Evolutionary conservation across 1,140 invertebrate genomes (phyloP), one percentile per base, ranked within the genome.

Genomic region (Ips nitidus): DNA sequence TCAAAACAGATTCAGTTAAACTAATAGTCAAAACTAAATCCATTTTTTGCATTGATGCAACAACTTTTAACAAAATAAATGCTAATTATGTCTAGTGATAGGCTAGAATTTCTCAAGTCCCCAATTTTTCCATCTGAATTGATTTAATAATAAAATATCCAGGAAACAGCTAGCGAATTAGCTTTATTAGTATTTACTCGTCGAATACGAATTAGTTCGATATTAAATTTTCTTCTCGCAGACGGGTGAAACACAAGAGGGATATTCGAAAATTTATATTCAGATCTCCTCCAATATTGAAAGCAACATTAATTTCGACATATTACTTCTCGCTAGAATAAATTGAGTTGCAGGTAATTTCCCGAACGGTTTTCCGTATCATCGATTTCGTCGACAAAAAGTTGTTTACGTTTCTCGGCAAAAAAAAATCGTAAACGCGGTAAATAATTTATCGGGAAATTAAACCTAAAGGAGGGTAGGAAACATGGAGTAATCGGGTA

Each of bases 361-460:
- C 74, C 45, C 6, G 45, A 50, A 58, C 55, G 69, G 73, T 72
- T 71, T 76, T 77, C 76, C 74, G 70, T 74, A 76, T 76, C 76
- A 77, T 76, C 74, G 76, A 76, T 77, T 77, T 77, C 74, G 74
- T 74, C 75, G 70, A 72, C 75, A 76, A 77, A 74, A 75, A 73
- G 76, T 77, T 76, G 66, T 65, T 53, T 66, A 53, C 62, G 22
- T 8, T n/a, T 8, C 7, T 8, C 22, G 45, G 45, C 7, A 50
- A 50, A 50, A 50, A 45, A 45, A 45, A 45, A 5, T 5, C 4
- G 22, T 50, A 50, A 50, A 50, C 22, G 45, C 45, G 7, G 22
- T 50, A 50, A 50, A 50, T 50, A 50, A 50, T 50, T 50, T 50
- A 50, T 50, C 22, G 22, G 45, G 22, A 3, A 50, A 50, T 50